Conservation (phyloP, 2,888 invertebrate genomes). For the Synergus itoensis region DNA sequence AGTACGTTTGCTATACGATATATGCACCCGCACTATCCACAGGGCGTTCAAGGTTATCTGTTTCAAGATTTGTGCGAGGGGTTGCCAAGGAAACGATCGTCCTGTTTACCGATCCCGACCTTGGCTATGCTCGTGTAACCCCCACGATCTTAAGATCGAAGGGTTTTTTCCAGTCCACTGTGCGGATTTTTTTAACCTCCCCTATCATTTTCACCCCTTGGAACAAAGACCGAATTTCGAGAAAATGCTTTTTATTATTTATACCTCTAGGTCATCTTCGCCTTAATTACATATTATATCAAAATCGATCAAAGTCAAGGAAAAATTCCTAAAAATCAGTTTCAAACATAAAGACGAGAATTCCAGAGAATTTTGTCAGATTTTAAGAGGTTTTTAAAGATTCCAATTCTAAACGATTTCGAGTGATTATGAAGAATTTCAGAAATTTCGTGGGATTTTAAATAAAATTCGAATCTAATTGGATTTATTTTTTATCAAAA, state of each 20-base stretch:
- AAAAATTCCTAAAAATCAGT: too few relatives aligned
- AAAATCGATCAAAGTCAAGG: neutral
- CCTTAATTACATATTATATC: neutral
- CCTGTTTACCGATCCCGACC: conserved; percentile 72
- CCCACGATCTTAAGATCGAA: conserved; percentile 45
- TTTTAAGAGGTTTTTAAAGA: too few relatives aligned
- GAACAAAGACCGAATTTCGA: neutral
- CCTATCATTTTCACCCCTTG: neutral
- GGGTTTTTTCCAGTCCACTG: neutral
- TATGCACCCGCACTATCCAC: conserved; percentile 51
- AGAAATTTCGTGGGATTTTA: too few relatives aligned
- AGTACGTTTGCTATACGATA: conserved; percentile 45
- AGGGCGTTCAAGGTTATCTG: conserved; percentile 62
- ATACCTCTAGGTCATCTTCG: neutral
- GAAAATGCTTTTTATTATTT: neutral
- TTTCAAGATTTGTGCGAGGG: conserved; percentile 55
- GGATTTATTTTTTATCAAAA: too few relatives aligned
- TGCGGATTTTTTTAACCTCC: neutral
- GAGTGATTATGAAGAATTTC: too few relatives aligned
- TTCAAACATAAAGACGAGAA: too few relatives aligned
- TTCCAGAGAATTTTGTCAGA: too few relatives aligned
- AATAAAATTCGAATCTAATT: too few relatives aligned
- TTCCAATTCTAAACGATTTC: too few relatives aligned
- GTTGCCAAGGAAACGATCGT: conserved; percentile 70
- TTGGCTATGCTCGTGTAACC: conserved; percentile 70